Conservation (phyloP, 2,888 invertebrate species). For the Hydraecia micacea region DNA sequence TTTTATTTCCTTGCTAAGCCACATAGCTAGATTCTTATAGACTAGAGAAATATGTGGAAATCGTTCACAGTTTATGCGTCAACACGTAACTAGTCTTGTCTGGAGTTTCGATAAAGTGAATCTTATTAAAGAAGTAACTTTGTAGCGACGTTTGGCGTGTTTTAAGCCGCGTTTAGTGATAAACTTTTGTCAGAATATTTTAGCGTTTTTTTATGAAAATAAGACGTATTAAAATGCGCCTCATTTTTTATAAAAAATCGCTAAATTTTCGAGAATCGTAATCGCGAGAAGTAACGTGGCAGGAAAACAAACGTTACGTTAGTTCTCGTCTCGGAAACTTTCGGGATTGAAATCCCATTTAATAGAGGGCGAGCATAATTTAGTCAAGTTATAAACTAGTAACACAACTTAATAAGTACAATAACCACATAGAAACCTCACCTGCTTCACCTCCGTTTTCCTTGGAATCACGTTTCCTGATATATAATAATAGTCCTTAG, state of each 20-base stretch:
- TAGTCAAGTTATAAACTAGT: background rate
- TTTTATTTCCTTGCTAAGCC: constrained; percentile 46
- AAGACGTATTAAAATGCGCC: background rate
- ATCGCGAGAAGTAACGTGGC: background rate
- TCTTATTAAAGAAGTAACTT: constrained; percentile 57
- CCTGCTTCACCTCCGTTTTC: constrained; percentile 24
- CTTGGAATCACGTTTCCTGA: constrained; percentile 28
- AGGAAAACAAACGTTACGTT: background rate
- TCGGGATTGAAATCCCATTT: background rate
- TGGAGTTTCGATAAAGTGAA: constrained; percentile 55
- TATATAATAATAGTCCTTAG: constrained; percentile 43
- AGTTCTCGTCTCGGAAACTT: background rate
- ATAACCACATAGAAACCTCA: constrained; percentile 2
- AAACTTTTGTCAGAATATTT: constrained; percentile 28
- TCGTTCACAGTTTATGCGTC: constrained; percentile 58
- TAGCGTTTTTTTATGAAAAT: background rate
- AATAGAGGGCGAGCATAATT: background rate
- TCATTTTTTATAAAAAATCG: background rate
- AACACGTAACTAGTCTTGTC: constrained; percentile 64
- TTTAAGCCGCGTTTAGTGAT: constrained; percentile 38
- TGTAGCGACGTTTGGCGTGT: constrained; percentile 36
- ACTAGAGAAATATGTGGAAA: constrained; percentile 49
- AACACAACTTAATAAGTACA: background rate
- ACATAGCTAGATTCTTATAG: constrained; percentile 51
- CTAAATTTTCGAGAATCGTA: background rate